Evolutionary conservation across 2,113 vertebrate genomes (phyloP), one percentile per base, ranked within the genome.

Genomic region (Xenopus laevis): DNA sequence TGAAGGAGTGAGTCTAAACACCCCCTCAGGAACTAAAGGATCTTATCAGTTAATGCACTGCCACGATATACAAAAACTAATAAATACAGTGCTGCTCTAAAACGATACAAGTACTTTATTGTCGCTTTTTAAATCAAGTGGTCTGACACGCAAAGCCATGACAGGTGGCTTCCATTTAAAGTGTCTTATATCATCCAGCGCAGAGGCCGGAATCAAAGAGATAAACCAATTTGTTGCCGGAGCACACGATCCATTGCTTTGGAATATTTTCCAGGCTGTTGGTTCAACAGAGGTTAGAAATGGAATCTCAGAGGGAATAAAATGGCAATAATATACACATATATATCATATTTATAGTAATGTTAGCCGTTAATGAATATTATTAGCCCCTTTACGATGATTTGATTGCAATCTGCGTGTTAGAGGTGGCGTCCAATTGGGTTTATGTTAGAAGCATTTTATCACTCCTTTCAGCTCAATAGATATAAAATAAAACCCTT

Each of bases 1-100:
- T 81, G 81, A 84, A 80, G 66, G 79, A 81, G 77, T 47, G 79
- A 68, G 45, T 65, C 70, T 84, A 81, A 79, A 78, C 33, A 21
- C 69, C 72, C 79, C 80, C 80, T 73, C 68, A 75, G 80, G 81
- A 82, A 47, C 40, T 62, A 40, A 46, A 57, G 74, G 71, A 75
- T 71, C 68, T 71, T 79, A 60, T 78, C 65, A 47, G 58, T 74
- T 72, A 78, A 75, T 79, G 57, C 77, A 66, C 79, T 81, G 71
- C 47, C 4, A 71, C 15, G 57, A 33, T 61, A 65, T 61, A 61
- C 68, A 67, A 74, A 72, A 78, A 72, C 71, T 78, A 81, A 81
- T 81, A 81, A 76, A 77, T 70, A 74, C 70, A 27, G 33, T 33
- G 33, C 53, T 47, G 40, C 23, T 60, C 69, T 44, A 68, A 73